These are phyloP conservation scores for Hipposideros armiger DNA, from an alignment of 2,113 vertebrate genomes.

Conservation along the genomic window DNA sequence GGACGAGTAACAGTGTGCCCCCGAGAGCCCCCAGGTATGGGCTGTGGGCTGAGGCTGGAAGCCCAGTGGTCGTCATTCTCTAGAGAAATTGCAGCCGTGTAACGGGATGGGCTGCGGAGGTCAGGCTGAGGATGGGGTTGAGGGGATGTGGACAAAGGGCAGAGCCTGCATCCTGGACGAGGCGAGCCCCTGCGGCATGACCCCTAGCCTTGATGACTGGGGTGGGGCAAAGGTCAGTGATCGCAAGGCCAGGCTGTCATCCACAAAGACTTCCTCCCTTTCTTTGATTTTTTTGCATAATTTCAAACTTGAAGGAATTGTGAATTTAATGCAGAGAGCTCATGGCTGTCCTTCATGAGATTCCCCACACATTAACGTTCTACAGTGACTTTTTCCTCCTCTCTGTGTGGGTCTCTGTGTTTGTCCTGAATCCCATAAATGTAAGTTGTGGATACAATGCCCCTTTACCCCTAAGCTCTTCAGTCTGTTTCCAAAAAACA, in stretches of 20 bases:
- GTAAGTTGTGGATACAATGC: background rate
- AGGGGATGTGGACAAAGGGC: background rate
- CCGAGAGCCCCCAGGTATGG: background rate
- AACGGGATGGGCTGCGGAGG: background rate
- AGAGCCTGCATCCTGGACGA: background rate
- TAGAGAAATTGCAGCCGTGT: background rate
- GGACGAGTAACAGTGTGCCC: background rate
- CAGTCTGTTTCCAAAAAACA: background rate
- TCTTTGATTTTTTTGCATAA: background rate
- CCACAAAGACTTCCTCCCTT: background rate
- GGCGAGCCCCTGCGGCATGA: background rate
- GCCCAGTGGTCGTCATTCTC: background rate
- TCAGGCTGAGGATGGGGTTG: background rate
- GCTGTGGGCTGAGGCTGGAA: background rate
- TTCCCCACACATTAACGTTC: background rate
- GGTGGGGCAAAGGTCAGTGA: background rate
- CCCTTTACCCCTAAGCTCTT: background rate
- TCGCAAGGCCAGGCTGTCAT: background rate
- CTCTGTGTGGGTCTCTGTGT: no score
- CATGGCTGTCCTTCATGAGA: background rate
- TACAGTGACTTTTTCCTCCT: background rate
- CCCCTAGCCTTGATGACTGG: background rate
- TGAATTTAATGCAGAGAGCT: background rate
- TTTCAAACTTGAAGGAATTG: background rate
- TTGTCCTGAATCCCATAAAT: background rate